Base-by-base conservation (phyloP, 2,888 invertebrate genomes). In the Lasioglossum pauxillum region DNA sequence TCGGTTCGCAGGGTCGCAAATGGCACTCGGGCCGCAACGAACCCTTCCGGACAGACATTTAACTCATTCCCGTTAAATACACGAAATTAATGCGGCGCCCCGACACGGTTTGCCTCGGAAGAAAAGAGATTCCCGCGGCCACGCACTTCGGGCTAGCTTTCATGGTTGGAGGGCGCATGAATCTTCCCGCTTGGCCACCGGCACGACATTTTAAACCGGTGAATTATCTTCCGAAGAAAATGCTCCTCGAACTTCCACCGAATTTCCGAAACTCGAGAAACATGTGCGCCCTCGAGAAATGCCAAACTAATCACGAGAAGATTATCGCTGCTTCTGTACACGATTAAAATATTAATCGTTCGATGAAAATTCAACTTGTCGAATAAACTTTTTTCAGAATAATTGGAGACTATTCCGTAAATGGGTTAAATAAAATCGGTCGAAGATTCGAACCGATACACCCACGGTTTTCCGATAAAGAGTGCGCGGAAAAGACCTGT, bases 51-150 rank as follows among this genome's bases (percentile, higher is more conserved):
- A 35, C 78, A 67, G 88, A 78, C 81, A 82, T 81, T 85, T 60
- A 87, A 85, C 78, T 78, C 80, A 67, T 75, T 80, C 85, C 71
- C 83, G 76, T 87, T 88, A 92, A 93, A 93, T 92, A 90, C 91
- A 89, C 89, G 91, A 91, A 93, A 93, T 93, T 93, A 93, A 92
- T 92, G 92, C 92, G 88, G 86, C 75, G 80, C 84, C 92, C 91
- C 92, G 93, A 93, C 90, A 93, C 93, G 85, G 84, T 75, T 91
- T 91, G 90, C 90, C 90, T 86, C 87, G 89, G 90, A 92, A 93
- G 91, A 93, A 93, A 93, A 91, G 92, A 85, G 92, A 82, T 69
- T 46, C 53, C 31, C 35, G 67, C 41, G 72, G 49, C 60, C 69
- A 67, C 81, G 78, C 78, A 73, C 64, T 64, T n/a, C 77, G 77